Evolutionary conservation across 2,888 invertebrate species (phyloP).

Genomic region (Euspilapteryx auroguttella): DNA sequence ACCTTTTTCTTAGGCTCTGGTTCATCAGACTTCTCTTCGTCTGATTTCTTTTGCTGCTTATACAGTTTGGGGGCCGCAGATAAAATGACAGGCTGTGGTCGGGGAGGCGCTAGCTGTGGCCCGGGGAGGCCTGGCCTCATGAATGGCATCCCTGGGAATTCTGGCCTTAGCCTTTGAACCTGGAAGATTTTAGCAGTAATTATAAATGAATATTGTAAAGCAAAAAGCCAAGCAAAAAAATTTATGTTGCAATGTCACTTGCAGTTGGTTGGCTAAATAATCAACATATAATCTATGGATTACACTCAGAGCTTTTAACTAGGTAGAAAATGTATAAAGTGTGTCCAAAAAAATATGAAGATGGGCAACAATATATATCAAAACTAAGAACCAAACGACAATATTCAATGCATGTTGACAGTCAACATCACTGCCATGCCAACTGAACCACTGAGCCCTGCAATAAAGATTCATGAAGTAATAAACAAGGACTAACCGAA

Average conservation of each 20-base stretch:
- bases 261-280: too few relatives aligned
- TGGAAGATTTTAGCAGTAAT: constrained; percentile 11
- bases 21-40: constrained; percentile 32
- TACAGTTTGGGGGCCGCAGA: constrained; percentile 73
- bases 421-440: too few relatives aligned
- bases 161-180: constrained; percentile 31
- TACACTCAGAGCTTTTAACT: too few relatives aligned
- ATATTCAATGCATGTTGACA: not conserved
- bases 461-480: not conserved
- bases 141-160: constrained; percentile 34
- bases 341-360: too few relatives aligned
- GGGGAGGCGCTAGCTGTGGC: constrained; percentile 40
- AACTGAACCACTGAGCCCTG: too few relatives aligned
- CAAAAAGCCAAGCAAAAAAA: too few relatives aligned
- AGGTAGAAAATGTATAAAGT: too few relatives aligned
- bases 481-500: constrained; percentile 52
- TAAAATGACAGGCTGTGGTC: constrained; percentile 65
- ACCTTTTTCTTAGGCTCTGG: constrained; percentile 31
- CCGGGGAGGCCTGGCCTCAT: constrained; percentile 36
- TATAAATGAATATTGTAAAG: constrained; percentile 1
- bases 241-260: too few relatives aligned
- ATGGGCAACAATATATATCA: too few relatives aligned
- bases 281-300: too few relatives aligned
- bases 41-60: constrained; percentile 54
- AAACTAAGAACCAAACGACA: not conserved